A percentile compares a stretch with the other conserved stretches of the same genome.
Evolutionary conservation across 2,888 invertebrate genomes (phyloP).

Genomic region (Tiliacea citrago): DNA sequence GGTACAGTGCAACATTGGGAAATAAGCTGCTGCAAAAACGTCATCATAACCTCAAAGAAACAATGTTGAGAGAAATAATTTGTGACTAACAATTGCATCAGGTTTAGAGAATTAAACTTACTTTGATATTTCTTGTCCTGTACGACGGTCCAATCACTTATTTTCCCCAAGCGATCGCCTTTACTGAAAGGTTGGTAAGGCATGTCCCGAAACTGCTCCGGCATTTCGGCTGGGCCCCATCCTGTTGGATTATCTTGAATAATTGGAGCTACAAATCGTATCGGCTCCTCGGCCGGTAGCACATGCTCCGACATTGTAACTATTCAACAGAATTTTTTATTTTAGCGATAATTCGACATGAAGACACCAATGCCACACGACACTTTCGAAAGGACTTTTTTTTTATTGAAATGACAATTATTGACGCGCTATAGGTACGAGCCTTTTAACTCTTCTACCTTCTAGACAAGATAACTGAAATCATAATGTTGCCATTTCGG

Average conservation of each 20-base stretch:
- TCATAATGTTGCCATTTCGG: conserved; percentile 11
- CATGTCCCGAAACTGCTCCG: conserved; percentile 98
- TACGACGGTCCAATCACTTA: conserved; percentile 99
- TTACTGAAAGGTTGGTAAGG: conserved; percentile 99
- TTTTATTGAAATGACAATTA: conserved; percentile 24
- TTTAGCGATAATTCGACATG: conserved; percentile 64
- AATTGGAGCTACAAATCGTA: conserved; percentile 93
- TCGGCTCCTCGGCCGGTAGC: conserved; percentile 90
- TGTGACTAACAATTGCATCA: conserved; percentile 4
- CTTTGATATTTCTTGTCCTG: conserved; percentile 98
- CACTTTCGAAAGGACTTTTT: conserved; percentile 71
- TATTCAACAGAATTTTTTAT: conserved; percentile 54
- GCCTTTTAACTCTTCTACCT: conserved; percentile 58
- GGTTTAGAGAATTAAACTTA: conserved; percentile 84
- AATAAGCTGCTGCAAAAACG: conserved; percentile 62
- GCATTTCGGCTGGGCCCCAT: conserved; percentile 99
- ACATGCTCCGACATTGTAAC: conserved; percentile 87
- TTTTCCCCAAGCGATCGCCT: conserved; percentile 99
- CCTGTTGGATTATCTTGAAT: conserved; percentile 97
- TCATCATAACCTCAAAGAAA: conserved; percentile 79
- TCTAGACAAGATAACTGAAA: not conserved
- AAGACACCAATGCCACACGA: conserved; percentile 81
- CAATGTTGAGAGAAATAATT: conserved; percentile 11
- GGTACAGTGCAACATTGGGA: conserved; percentile 19
- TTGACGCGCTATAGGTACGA: conserved; percentile 24